phyloP scores from a whole-genome alignment of 2,113 vertebrate species.

The Gymnobelideus leadbeateri region DNA sequence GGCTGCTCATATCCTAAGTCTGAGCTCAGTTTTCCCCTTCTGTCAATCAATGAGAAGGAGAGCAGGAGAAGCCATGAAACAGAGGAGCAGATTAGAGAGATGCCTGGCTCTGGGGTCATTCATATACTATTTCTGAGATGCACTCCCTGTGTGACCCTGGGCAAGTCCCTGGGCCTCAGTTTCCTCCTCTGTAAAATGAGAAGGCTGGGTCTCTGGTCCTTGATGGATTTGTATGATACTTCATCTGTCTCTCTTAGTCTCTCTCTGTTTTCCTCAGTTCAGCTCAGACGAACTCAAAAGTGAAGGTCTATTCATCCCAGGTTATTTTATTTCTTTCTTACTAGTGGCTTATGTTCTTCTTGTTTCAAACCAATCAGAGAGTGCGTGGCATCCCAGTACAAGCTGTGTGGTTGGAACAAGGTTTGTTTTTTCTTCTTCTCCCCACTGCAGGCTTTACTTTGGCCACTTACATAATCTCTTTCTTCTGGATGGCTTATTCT shows the following conservation, averaged over 20 bases:
- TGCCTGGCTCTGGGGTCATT: not conserved
- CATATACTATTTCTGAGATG: not conserved
- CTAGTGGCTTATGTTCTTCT: slow-evolving; percentile 31
- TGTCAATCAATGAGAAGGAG: not conserved
- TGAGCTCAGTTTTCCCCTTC: not conserved
- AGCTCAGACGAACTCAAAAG: not conserved
- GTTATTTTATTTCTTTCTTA: not conserved
- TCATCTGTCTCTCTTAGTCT: not conserved
- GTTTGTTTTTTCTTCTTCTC: slow-evolving; percentile 57
- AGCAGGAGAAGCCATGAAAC: not conserved
- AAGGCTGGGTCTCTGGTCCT: not conserved
- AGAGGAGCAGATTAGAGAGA: not conserved
- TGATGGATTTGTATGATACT: not conserved
- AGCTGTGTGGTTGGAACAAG: not conserved
- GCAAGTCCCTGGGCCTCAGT: not conserved
- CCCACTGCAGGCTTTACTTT: slow-evolving; percentile 70
- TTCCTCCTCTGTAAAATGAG: not conserved
- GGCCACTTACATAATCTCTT: slow-evolving; percentile 69
- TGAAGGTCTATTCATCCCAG: slow-evolving; percentile 31
- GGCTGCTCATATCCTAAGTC: not conserved
- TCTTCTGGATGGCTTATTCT: slow-evolving; percentile 78
- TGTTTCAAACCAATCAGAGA: slow-evolving; percentile 70
- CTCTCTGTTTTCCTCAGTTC: not conserved
- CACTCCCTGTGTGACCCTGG: too few species aligned
- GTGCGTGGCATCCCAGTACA: slow-evolving; percentile 52